Evolutionary conservation across 2,797 vertebrate species (phyloP).

Genomic region (Acanthis flammea): DNA sequence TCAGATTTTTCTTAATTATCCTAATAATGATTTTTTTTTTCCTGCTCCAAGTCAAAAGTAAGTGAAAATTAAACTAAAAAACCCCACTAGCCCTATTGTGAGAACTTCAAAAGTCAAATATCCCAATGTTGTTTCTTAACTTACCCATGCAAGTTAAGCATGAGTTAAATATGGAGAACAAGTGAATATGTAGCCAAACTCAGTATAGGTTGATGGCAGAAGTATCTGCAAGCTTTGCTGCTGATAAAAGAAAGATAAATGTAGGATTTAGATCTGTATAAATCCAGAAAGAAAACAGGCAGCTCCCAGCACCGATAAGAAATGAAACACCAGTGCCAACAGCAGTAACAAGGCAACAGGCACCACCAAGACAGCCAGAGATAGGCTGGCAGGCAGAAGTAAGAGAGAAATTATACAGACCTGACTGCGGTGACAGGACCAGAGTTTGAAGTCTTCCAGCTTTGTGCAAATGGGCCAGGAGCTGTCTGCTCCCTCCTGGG

Average conservation of each 20-base stretch:
- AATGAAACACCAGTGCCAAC: conserved; percentile 23
- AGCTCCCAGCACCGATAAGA: conserved; percentile 43
- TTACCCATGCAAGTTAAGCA: not conserved
- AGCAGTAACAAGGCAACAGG: conserved; percentile 45
- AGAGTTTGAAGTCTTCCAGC: conserved; percentile 29
- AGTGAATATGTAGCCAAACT: not conserved
- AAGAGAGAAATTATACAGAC: conserved; percentile 45
- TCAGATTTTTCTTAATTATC: not conserved
- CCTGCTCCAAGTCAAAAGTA: not conserved
- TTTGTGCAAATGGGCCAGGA: not conserved
- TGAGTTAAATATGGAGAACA: not conserved
- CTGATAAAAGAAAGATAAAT: conserved; percentile 46
- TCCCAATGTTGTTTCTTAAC: not conserved
- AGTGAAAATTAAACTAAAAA: not conserved
- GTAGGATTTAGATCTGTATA: conserved; percentile 13
- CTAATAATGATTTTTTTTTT: not conserved
- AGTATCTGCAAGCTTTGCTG: not conserved
- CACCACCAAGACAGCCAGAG: conserved; percentile 58
- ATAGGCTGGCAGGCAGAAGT: conserved; percentile 42
- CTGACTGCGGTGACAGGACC: not conserved
- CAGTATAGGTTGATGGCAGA: not conserved
- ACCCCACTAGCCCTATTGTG: rapidly evolving
- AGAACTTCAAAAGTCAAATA: not conserved
- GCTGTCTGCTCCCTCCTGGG: not conserved
- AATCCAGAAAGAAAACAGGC: conserved; percentile 44